Conservation (phyloP, 2,888 invertebrate species). For the Rhagonycha fulva region DNA sequence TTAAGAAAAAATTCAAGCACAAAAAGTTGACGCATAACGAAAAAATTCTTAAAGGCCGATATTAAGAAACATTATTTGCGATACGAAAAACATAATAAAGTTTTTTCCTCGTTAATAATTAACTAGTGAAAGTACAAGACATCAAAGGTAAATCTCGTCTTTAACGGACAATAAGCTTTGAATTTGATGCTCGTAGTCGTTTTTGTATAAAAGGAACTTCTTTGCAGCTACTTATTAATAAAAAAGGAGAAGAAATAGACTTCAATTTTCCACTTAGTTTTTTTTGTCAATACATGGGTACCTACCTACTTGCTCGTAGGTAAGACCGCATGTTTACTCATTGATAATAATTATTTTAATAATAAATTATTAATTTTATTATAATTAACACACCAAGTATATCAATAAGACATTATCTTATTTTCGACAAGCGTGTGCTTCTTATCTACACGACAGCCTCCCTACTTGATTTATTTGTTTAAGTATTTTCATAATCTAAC, state of each 20-base stretch:
- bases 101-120: conserved; percentile 54
- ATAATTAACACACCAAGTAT: background rate
- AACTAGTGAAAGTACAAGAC: conserved; percentile 51
- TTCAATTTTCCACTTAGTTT: conserved; percentile 4
- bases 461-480: conserved; percentile 32
- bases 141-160: conserved; percentile 50
- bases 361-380: too few species aligned
- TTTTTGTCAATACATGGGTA: background rate
- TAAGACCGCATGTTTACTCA: background rate
- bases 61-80: conserved; percentile 44
- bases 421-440: background rate
- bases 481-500: conserved; percentile 35
- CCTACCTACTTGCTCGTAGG: background rate
- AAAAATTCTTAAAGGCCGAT: conserved; percentile 29
- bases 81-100: conserved; percentile 46
- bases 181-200: conserved; percentile 43
- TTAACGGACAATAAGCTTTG: conserved; percentile 53
- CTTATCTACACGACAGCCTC: background rate
- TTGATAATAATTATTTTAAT: too few species aligned
- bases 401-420: background rate
- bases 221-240: conserved; percentile 29
- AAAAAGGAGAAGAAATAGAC: conserved; percentile 5
- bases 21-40: conserved; percentile 8
- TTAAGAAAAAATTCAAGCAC: conserved; percentile 18
- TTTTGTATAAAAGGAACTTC: conserved; percentile 33